Percentiles rank a stretch among this genome's conserved stretches.
Conservation (phyloP, 2,888 invertebrate genomes). For the Pseudoips prasinana region DNA sequence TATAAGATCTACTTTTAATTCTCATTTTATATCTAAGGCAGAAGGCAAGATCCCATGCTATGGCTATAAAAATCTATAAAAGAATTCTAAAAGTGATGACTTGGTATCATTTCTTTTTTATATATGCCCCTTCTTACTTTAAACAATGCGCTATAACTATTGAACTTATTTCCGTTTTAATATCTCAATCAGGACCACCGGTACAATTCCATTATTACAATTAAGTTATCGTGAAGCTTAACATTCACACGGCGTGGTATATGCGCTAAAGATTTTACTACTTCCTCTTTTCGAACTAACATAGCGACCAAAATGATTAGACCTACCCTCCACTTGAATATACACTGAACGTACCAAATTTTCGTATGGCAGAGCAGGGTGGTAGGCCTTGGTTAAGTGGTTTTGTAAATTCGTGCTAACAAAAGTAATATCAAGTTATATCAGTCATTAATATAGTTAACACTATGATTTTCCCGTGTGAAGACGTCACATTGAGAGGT, state of each 20-base stretch:
- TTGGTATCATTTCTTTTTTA: too few relatives aligned
- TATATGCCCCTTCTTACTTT: too few relatives aligned
- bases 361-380: neutral
- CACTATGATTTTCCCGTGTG: constrained; percentile 69
- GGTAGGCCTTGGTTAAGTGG: constrained; percentile 26
- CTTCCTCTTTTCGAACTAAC: constrained; percentile 32
- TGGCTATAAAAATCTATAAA: too few relatives aligned
- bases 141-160: too few relatives aligned
- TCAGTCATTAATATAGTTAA: constrained; percentile 68
- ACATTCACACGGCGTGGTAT: constrained; percentile 35
- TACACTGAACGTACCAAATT: neutral
- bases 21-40: too few relatives aligned
- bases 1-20: too few relatives aligned
- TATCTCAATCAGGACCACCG: constrained; percentile 20
- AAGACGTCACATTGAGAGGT: constrained; percentile 41
- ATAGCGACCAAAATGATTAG: constrained; percentile 28
- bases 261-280: constrained; percentile 44
- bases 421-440: constrained; percentile 47
- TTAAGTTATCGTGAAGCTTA: constrained; percentile 33
- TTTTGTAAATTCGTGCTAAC: constrained; percentile 46
- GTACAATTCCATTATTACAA: constrained; percentile 37
- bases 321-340: constrained; percentile 13
- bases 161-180: too few relatives aligned
- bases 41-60: too few relatives aligned
- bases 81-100: too few relatives aligned